A percentile compares a stretch with the other conserved stretches of the same genome.
phyloP scores from a whole-genome alignment of 2,888 invertebrate species.

The Pheosia tremula region DNA sequence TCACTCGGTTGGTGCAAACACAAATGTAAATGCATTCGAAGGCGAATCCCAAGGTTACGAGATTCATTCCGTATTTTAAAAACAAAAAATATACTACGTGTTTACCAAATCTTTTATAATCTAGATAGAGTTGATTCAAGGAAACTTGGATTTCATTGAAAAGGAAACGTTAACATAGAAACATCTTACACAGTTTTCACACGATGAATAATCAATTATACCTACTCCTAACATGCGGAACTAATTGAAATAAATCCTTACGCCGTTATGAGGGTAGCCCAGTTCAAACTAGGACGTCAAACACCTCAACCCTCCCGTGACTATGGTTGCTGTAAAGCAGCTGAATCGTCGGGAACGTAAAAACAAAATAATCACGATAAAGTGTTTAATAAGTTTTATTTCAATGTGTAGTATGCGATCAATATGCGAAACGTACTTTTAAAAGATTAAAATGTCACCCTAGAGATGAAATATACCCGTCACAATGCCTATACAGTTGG shows the following conservation, averaged over 20 bases:
- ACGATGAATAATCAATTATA: neutral
- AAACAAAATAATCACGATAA: no score
- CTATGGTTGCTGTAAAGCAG: no score
- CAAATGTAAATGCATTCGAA: conserved; percentile 37
- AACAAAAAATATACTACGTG: conserved; percentile 14
- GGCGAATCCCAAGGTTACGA: conserved; percentile 30
- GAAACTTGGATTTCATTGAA: conserved; percentile 20
- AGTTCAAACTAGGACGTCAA: no score
- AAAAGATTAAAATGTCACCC: neutral
- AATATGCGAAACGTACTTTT: neutral
- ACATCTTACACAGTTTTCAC: conserved; percentile 14
- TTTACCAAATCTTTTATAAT: conserved; percentile 13
- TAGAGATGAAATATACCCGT: neutral
- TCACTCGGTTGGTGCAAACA: conserved; percentile 38
- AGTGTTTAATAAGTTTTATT: no score
- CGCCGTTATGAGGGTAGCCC: no score
- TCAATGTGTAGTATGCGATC: no score
- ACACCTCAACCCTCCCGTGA: no score
- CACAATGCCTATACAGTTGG: neutral
- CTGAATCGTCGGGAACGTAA: no score
- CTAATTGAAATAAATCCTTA: no score
- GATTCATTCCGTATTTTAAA: conserved; percentile 19
- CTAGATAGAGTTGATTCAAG: conserved; percentile 29
- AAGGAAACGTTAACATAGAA: conserved; percentile 19
- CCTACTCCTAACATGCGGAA: no score